Evolutionary conservation across 2,888 invertebrate species (phyloP).

Genomic region (Theodoxus fluviatilis): DNA sequence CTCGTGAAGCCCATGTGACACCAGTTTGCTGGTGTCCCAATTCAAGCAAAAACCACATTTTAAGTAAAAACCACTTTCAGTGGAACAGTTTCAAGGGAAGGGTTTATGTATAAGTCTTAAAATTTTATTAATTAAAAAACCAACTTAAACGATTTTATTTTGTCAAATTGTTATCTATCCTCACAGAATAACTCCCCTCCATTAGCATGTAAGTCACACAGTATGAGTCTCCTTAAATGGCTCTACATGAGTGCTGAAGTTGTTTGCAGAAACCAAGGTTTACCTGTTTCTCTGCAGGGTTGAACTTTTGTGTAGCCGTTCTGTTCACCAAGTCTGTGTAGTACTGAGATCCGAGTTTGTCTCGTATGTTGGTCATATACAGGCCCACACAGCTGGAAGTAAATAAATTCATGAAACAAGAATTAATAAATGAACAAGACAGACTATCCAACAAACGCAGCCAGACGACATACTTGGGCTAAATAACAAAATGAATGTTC

Average conservation of each 20-base stretch:
- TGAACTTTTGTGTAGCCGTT: constrained; percentile 44
- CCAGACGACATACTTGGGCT: too few relatives aligned
- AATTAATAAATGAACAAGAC: too few relatives aligned
- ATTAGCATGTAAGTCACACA: too few relatives aligned
- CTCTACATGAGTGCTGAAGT: too few relatives aligned
- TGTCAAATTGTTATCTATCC: neutral
- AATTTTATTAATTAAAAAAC: neutral
- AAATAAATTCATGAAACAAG: too few relatives aligned
- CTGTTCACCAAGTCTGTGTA: constrained; percentile 60
- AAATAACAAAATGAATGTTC: too few relatives aligned
- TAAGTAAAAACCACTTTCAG: neutral
- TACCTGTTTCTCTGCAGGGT: constrained; percentile 65
- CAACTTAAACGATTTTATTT: neutral
- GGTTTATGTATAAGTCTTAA: neutral
- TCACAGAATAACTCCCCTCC: too few relatives aligned
- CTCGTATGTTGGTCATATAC: constrained; percentile 41
- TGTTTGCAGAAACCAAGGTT: neutral
- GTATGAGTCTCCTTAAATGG: too few relatives aligned
- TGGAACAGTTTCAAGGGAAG: neutral
- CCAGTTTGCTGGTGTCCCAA: neutral
- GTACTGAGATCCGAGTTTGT: constrained; percentile 56
- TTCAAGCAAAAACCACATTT: neutral
- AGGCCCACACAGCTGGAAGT: constrained; percentile 55
- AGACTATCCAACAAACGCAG: too few relatives aligned
- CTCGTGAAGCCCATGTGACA: neutral